Evolutionary conservation across 2,113 vertebrate genomes (phyloP), one percentile per base, ranked within the genome.

Genomic region (Callipepla squamata): DNA sequence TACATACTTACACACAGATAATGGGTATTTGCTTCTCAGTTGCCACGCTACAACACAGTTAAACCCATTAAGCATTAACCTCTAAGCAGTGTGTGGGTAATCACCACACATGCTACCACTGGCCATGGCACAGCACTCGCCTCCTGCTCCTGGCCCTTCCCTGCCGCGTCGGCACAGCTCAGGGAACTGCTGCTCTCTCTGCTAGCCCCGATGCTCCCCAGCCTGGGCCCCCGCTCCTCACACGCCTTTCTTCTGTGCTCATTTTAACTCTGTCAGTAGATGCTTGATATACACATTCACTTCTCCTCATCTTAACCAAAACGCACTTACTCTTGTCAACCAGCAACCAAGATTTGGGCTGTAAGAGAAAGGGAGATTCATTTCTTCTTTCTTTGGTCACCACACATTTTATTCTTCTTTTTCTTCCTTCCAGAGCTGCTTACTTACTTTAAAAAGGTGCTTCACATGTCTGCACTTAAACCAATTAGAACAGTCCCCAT

Each of bases 81-180:
- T 74, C 53, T 6, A 34, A 81, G 30, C 32, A 53, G 30, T 19
- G 4, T 25, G 44, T 67, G 72, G 57, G 45, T 73, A 50, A 89
- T 83, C 47, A 50, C 55, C 58, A 47, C n/a, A 63, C 0, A 0
- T 65, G 65, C 85, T 72, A 77, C 80, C 4, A 1, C 65, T 69
- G 84, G 76, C 90, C 66, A 23, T 28, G 7, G 85, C 69, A 78
- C 58, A 90, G 36, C 42, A 30, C n/a, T 72, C 44, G 9, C 73
- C 28, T 86, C 76, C 79, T 79, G 50, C 66, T 93, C 79, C 72
- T 78, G 88, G 78, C 78, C 51, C 80, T 78, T 83, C 55, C 47
- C 62, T 68, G 9, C 57, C 75, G 63, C 1, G 0, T 51, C 85
- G 9, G 51, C 26, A 53, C 51, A 53, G 50, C 89, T 82, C 91